These are phyloP conservation scores for Listronotus oregonensis DNA, from an alignment of 1,140 invertebrate species.

Conservation along the genomic window DNA sequence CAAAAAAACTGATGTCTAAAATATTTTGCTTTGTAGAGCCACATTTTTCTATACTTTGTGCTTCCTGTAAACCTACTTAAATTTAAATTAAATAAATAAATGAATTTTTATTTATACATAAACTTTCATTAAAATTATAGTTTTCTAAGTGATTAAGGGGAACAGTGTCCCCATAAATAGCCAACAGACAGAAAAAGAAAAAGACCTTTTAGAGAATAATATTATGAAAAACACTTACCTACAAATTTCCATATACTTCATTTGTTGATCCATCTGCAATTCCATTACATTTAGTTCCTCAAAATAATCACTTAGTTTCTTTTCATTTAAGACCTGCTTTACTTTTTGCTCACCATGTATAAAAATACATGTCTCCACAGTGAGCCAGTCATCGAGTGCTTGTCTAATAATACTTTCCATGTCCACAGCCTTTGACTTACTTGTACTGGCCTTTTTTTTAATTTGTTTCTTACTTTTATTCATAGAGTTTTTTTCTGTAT, in stretches of 20 bases:
- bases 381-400: conserved; percentile 64
- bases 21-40: too few relatives aligned
- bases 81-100: too few relatives aligned
- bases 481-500: conserved; percentile 3
- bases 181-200: too few relatives aligned
- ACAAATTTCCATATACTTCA: conserved; percentile 62
- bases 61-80: too few relatives aligned
- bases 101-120: too few relatives aligned
- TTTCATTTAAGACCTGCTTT: conserved; percentile 61
- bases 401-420: conserved; percentile 56
- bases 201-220: neutral
- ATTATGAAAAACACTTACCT: conserved; percentile 22
- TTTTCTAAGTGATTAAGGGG: too few relatives aligned
- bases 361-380: conserved; percentile 62
- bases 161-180: too few relatives aligned
- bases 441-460: conserved; percentile 16
- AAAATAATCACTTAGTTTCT: conserved; percentile 62
- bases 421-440: conserved; percentile 35
- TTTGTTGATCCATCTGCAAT: conserved; percentile 45
- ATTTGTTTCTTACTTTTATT: conserved; percentile 18
- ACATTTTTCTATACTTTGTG: too few relatives aligned
- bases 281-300: conserved; percentile 54
- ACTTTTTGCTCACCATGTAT: conserved; percentile 63
- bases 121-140: too few relatives aligned
- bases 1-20: too few relatives aligned